Base-by-base conservation (phyloP, 2,113 vertebrate genomes). In the Grammomys dolichurus region DNA sequence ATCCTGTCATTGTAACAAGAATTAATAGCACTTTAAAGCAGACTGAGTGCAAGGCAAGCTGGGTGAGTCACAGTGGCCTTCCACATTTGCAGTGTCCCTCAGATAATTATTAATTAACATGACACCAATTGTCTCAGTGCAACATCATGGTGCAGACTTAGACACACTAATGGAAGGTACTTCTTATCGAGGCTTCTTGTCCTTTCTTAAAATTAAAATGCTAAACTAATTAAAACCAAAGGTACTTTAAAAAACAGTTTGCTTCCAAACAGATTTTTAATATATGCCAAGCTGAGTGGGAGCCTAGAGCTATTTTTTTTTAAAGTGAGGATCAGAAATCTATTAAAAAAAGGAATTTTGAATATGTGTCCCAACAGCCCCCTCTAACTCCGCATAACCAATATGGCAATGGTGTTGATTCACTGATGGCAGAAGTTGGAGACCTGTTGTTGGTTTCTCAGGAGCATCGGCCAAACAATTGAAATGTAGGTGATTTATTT, bases 221-320 rank as follows among this genome's bases (percentile, higher is more conserved):
- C 96, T 96, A 97, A 97, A 92, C 95, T 96, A 96, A 98, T 97
- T 97, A 97, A 97, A 97, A 96, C 81, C 85, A 89, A 97, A 97
- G 97, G 88, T 95, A 92, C 95, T 95, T 97, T 94, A 93, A 81
- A 95, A 90, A 97, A 87, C 95, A 95, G 69, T 96, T 96, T 96
- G 78, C 95, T 97, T 97, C 96, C 95, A 96, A 96, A 95, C 96
- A 96, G 95, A 97, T 96, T 96, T 96, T 96, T 95, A 95, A 96
- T 96, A 84, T 92, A 95, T 95, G 94, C 82, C 93, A 95, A 96
- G 48, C 60, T 31, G 40, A 89, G 76, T 46, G 69, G 70, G 77
- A 95, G 90, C 67, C 90, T 90, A 85, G 78, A 97, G 90, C n/a
- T 81, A 36, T 87, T 85, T 78, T 73, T 69, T 40, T 73, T 72